Base-by-base conservation (phyloP, 2,888 invertebrate species). In the Miltochrista miniata region DNA sequence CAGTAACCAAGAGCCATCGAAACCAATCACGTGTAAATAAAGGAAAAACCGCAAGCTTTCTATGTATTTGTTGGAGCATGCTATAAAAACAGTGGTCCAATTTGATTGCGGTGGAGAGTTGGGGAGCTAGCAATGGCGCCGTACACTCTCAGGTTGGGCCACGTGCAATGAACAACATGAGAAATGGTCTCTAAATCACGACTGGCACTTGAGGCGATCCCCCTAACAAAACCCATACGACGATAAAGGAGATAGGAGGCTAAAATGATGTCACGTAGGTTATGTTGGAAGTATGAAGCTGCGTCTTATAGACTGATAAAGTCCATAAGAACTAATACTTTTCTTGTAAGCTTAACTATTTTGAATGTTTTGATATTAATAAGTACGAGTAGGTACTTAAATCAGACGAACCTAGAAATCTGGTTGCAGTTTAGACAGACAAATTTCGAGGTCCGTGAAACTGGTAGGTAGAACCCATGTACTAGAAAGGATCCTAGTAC, bases 161-260 rank as follows among this genome's bases (percentile, higher is more conserved):
- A 75, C 74, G 74, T 82, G 79, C 77, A 75, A 72, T 78, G 52
- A 53, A 53, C 77, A 73, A 71, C 71, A 81, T 81, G 83, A 85
- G 76, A 84, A 81, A 85, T 79, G 70, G 72, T 66, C 74, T 63
- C 72, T 85, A 85, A 85, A 85, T 86, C 83, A 83, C 75, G 64
- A 63, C 64, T 52, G 60, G 56, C 61, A 65, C 66, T 74, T 69
- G 65, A 68, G 76, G 73, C 72, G 71, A 76, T 81, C 78, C 75
- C 70, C 62, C 61, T 54, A 61, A 60, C 64, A 56, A 61, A 68
- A 64, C 64, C 62, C 57, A 59, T 62, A 58, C 61, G 59, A 57
- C 62, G 59, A 64, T 54, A 59, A 64, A 54, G 55, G 61, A 62
- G 59, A 63, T 63, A 58, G 54, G 59, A 57, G 51, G 58, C 53